Evolutionary conservation across 53 echinoderm and acorn worm genomes (phyloP), one percentile per base, ranked within the genome.

Genomic region (Hippasteria phrygiana): DNA sequence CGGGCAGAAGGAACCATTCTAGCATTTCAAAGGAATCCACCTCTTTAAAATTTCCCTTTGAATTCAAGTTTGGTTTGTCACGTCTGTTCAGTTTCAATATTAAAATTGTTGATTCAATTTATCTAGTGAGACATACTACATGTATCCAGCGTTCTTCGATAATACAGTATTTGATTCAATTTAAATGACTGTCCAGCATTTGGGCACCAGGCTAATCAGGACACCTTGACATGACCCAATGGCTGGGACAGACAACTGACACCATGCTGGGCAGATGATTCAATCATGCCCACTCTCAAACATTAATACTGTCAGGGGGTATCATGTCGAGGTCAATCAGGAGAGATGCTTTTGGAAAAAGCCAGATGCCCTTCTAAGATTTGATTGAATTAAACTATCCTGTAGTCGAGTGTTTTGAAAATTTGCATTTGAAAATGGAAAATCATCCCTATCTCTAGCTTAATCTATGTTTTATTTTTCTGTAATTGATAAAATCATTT

Each of bases 221-320:
- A 38, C 63, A 65, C 32, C 12, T 43, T 43, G 29, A 65, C 24
- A 16, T 37, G 28, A 81, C 42, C 81, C 50, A 38, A 51, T 54
- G 8, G 71, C 12, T 43, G 63, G 65, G 43, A 26, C n/a, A 34
- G 47, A 42, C 24, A 24, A 79, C 50, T 46, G 69, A 36, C 70
- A 48, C 29, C 81, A 33, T 11, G 71, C 85, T 85, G 85, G 48
- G 85, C n/a, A n/a, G 50, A 85, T 85, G 71, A 85, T 85, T 85
- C 85, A 85, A 85, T 85, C 51, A 70, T 51, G 55, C 59, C 59
- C 38, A 56, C 4, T 38, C 78, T 78, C 17, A 47, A 17, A 36
- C 48, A 32, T 28, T 50, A 22, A 50, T 31, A 41, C 26, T 12
- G 6, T 69, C 36, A 69, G 32, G 18, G 40, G 24, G 8, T 10